These are phyloP conservation scores for Chondrosia reniformis DNA, from an alignment of 37 sponge, comb jelly and placozoan genomes.

Conservation along the genomic window DNA sequence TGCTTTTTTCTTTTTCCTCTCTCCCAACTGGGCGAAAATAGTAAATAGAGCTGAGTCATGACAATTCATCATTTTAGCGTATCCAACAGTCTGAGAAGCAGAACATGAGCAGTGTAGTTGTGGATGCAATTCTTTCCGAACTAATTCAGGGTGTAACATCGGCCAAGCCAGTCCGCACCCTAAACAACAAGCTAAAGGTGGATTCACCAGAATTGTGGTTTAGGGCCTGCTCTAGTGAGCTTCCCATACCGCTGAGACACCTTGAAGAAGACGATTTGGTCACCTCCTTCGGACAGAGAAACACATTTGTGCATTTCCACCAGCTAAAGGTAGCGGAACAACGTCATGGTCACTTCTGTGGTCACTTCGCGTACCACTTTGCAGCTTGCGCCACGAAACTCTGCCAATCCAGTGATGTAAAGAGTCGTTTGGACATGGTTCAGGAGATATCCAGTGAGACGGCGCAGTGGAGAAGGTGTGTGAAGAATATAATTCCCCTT, in stretches of 20 bases:
- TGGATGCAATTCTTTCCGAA: too few species aligned
- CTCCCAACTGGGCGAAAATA: too few species aligned
- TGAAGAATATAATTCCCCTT: neutral
- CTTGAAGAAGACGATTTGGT: neutral
- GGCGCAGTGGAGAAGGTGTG: neutral
- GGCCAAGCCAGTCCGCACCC: too few species aligned
- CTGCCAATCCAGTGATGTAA: neutral
- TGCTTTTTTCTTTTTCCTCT: slow-evolving; percentile 44
- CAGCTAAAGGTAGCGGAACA: neutral
- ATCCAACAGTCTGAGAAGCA: too few species aligned
- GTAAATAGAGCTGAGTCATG: too few species aligned
- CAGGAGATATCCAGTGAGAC: neutral
- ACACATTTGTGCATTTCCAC: neutral
- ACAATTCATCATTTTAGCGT: too few species aligned
- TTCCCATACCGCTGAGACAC: too few species aligned
- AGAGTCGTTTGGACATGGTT: neutral
- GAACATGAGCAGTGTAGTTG: too few species aligned
- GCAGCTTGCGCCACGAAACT: slow-evolving; percentile 22
- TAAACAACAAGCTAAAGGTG: too few species aligned
- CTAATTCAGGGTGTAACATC: too few species aligned
- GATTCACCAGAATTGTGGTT: too few species aligned
- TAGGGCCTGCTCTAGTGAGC: too few species aligned
- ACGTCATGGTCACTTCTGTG: slow-evolving; percentile 32
- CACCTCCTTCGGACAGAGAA: neutral
- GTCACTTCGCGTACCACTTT: slow-evolving; percentile 41